phyloP scores from a whole-genome alignment of 2,113 vertebrate genomes.

The Gymnobelideus leadbeateri region DNA sequence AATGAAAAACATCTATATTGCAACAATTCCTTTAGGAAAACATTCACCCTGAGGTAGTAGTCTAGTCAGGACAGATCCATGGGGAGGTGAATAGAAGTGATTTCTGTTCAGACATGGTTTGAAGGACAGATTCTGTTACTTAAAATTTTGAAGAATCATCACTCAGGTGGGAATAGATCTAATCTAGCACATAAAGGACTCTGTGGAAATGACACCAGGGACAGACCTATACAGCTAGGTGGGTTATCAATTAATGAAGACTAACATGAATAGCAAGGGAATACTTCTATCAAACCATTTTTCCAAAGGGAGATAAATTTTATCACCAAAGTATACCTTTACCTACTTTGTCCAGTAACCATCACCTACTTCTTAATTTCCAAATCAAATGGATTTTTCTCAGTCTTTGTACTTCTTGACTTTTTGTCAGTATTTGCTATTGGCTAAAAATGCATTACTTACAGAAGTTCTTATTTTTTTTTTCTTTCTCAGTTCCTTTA shows the following conservation, averaged over 20 bases:
- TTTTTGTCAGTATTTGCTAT: neutral
- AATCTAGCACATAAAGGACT: neutral
- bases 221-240: neutral
- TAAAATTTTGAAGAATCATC: too few relatives aligned
- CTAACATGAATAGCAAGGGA: conserved; percentile 23
- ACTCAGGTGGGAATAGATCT: too few relatives aligned
- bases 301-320: neutral
- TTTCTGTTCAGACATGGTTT: neutral
- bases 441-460: neutral
- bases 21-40: conserved; percentile 26
- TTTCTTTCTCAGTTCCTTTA: neutral
- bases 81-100: neutral
- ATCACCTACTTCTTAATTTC: neutral
- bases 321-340: conserved; percentile 18
- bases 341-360: neutral
- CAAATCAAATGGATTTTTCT: neutral
- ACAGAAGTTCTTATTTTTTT: neutral
- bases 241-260: conserved; percentile 7
- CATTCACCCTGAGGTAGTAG: neutral
- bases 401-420: too few relatives aligned
- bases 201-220: neutral
- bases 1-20: neutral
- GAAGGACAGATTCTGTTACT: too few relatives aligned
- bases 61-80: neutral
- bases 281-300: neutral